Evolutionary conservation across 2,888 invertebrate genomes (phyloP).

Genomic region (Vanessa cardui): DNA sequence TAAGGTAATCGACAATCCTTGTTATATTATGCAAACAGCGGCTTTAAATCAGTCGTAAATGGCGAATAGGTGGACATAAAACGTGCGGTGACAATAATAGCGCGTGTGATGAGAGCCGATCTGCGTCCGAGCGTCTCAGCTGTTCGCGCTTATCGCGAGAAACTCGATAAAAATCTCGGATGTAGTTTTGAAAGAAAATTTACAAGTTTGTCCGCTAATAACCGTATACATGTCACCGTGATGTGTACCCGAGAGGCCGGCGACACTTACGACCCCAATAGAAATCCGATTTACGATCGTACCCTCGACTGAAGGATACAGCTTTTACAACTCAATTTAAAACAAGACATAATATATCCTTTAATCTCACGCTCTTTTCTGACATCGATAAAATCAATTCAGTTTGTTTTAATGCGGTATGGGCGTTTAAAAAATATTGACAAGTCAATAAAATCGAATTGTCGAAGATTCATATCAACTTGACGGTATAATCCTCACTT

Average conservation of each 20-base stretch:
- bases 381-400: conserved; percentile 23
- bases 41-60: conserved; percentile 66
- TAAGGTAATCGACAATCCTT: conserved; percentile 64
- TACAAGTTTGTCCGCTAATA: conserved; percentile 59
- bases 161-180: conserved; percentile 68
- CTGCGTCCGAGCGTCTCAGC: conserved; percentile 42
- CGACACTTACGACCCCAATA: conserved; percentile 72
- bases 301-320: conserved; percentile 65
- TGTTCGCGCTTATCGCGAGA: conserved; percentile 54
- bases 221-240: conserved; percentile 69
- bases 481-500: too few species aligned
- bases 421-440: background rate
- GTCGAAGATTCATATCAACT: background rate
- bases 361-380: conserved; percentile 45
- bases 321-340: conserved; percentile 77
- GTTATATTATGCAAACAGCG: conserved; percentile 71
- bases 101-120: conserved; percentile 48
- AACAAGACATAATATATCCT: conserved; percentile 56
- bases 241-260: conserved; percentile 57
- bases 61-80: conserved; percentile 65
- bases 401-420: background rate
- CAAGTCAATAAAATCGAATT: background rate
- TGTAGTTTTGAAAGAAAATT: conserved; percentile 70
- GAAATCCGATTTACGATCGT: conserved; percentile 69
- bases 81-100: conserved; percentile 62